These are phyloP conservation scores for Macroteleia sp. DNA, from an alignment of 2,888 invertebrate species.

Conservation along the genomic window DNA sequence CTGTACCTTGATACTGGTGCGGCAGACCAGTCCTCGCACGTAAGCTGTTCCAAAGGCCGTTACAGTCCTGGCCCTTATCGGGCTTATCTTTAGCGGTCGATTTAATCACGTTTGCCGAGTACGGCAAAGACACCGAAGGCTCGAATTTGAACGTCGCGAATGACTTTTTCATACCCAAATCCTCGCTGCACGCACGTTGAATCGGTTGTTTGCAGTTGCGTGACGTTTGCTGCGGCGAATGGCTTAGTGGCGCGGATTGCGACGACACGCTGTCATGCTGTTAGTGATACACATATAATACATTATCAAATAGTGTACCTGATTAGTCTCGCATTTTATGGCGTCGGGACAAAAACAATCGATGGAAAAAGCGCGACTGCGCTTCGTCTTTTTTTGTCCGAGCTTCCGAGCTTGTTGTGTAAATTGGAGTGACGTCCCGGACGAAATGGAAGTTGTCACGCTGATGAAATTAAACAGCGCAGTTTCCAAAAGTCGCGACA, in stretches of 20 bases:
- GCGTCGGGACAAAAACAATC: constrained; percentile 24
- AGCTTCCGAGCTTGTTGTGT: constrained; percentile 10
- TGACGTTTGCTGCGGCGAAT: constrained; percentile 73
- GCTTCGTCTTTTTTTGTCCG: neutral
- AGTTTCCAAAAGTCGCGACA: constrained; percentile 16
- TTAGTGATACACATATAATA: constrained; percentile 84
- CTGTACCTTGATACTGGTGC: constrained; percentile 82
- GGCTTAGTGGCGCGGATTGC: constrained; percentile 73
- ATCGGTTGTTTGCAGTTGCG: constrained; percentile 71
- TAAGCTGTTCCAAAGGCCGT: constrained; percentile 79
- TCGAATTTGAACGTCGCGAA: constrained; percentile 72
- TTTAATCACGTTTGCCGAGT: constrained; percentile 69
- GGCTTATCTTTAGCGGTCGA: constrained; percentile 69
- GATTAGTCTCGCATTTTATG: constrained; percentile 67
- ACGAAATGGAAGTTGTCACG: constrained; percentile 35
- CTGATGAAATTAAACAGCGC: constrained; percentile 49
- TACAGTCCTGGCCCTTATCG: constrained; percentile 73
- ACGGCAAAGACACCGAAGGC: constrained; percentile 75
- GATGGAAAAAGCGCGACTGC: constrained; percentile 5
- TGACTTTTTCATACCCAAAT: constrained; percentile 73
- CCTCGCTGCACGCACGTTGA: constrained; percentile 69
- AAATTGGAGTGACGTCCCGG: constrained; percentile 37
- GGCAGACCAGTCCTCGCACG: constrained; percentile 78
- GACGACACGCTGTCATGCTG: constrained; percentile 85
- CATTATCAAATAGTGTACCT: constrained; percentile 73